phyloP scores from a whole-genome alignment of 2,888 invertebrate species.

The Epinotia demarniana region DNA sequence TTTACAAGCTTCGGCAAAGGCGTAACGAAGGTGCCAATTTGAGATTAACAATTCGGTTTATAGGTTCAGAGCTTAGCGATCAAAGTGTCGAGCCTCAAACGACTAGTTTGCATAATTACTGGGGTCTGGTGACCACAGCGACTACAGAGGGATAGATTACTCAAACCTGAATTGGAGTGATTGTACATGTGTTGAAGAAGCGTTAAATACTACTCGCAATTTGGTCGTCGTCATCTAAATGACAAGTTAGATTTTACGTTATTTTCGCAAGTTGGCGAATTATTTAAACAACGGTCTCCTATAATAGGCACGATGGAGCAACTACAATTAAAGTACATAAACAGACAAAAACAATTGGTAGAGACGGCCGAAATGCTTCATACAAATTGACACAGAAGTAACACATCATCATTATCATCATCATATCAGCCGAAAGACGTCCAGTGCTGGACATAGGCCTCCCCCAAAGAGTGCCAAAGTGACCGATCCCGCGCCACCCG shows the following conservation, averaged over 20 bases:
- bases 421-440: too few relatives aligned
- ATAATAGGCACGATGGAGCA: too few relatives aligned
- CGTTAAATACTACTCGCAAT: constrained; percentile 1
- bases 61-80: constrained; percentile 11
- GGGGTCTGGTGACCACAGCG: background rate
- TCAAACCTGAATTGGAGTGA: background rate
- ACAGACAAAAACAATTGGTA: too few relatives aligned
- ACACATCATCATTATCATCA: too few relatives aligned
- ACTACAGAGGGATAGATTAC: background rate
- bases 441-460: too few relatives aligned
- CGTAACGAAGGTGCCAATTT: constrained; percentile 12
- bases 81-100: constrained; percentile 26
- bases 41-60: constrained; percentile 16
- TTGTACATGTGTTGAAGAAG: background rate
- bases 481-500: too few relatives aligned
- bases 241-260: background rate
- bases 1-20: background rate
- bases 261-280: background rate
- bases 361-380: too few relatives aligned
- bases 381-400: too few relatives aligned
- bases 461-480: too few relatives aligned
- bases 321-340: too few relatives aligned
- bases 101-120: constrained; percentile 17
- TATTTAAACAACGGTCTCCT: too few relatives aligned
- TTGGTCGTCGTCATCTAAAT: background rate